A percentile compares a stretch with the other conserved stretches of the same genome.
Evolutionary conservation across 2,113 vertebrate genomes (phyloP).

Genomic region (Noturus placidus): DNA sequence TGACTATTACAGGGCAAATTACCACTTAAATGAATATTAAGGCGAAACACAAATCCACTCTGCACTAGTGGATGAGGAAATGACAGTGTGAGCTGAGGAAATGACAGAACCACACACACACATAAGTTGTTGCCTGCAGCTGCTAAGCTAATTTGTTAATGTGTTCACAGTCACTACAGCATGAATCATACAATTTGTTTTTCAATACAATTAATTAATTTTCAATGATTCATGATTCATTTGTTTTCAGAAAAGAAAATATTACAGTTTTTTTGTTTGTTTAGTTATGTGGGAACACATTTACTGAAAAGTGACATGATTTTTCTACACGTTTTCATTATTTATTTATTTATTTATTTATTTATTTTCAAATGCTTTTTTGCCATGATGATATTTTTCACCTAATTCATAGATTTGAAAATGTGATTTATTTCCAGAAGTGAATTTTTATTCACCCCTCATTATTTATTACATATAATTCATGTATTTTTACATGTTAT

Average conservation of each 20-base stretch:
- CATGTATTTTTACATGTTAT: no score
- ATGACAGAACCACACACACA: neutral
- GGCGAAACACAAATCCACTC: neutral
- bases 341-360: neutral
- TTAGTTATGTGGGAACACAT: no score
- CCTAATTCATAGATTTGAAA: neutral
- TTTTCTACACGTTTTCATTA: neutral
- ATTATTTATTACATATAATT: no score
- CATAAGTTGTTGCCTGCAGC: neutral
- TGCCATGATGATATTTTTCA: no score
- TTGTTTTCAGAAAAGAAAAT: neutral
- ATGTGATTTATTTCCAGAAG: neutral
- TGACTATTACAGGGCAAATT: constrained; percentile 4
- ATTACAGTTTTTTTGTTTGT: no score
- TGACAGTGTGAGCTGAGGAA: neutral
- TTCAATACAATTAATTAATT: neutral
- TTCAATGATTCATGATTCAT: neutral
- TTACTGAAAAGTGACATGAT: no score
- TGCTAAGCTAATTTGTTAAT: constrained; percentile 13
- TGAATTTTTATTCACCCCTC: neutral
- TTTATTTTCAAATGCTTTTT: no score
- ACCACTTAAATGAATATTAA: constrained; percentile 3
- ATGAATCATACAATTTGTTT: neutral
- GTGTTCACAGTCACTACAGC: neutral
- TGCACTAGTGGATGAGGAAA: no score